A percentile compares a stretch with the other conserved stretches of the same genome.
Evolutionary conservation across 2,113 vertebrate species (phyloP).

Genomic region (Pluvialis apricaria): DNA sequence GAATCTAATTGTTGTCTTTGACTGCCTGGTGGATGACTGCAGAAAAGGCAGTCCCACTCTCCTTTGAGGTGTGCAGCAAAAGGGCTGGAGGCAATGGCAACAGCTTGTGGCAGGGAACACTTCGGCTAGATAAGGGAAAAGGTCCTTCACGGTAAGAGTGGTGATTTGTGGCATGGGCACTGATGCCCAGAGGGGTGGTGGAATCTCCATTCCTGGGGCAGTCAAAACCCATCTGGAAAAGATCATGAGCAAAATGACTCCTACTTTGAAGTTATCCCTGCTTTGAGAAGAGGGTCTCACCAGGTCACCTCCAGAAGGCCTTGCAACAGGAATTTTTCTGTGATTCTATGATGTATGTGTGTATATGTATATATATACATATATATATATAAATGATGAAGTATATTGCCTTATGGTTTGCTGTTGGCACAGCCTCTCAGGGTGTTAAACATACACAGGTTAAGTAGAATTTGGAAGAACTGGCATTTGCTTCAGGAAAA

Average conservation of each 20-base stretch:
- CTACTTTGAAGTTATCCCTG: neutral
- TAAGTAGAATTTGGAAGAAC: slow-evolving; percentile 27
- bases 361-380: neutral
- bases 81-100: neutral
- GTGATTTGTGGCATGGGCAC: neutral
- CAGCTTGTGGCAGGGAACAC: neutral
- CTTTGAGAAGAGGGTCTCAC: neutral
- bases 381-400: neutral
- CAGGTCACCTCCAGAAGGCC: neutral
- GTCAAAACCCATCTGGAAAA: neutral
- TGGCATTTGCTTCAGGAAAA: slow-evolving; percentile 22
- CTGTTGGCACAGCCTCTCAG: slow-evolving; percentile 16
- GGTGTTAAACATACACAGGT: slow-evolving; percentile 40
- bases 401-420: slow-evolving; percentile 1
- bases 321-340: neutral
- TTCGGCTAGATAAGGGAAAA: neutral
- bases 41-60: neutral
- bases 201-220: neutral
- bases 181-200: neutral
- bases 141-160: neutral
- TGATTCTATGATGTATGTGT: neutral
- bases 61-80: neutral
- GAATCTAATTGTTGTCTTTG: neutral
- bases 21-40: neutral
- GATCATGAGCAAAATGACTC: neutral